Base-by-base conservation (phyloP, 1,140 invertebrate genomes). In the Hyles euphorbiae region DNA sequence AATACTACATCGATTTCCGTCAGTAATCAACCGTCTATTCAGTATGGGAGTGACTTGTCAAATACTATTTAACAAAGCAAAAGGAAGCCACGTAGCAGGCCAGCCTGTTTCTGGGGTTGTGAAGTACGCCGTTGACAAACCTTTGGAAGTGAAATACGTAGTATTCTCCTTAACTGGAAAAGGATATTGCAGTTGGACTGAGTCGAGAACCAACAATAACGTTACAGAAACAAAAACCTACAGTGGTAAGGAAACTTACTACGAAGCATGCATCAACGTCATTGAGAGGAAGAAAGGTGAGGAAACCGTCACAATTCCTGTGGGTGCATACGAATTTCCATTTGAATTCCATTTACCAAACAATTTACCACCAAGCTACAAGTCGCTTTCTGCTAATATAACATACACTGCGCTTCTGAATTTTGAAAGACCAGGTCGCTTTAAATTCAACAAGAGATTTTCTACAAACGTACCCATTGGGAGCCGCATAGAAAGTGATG, bases 1-100 rank as follows among this genome's bases (percentile, higher is more conserved):
- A 40, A 40, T 40, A 40, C 36, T 5, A 40, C 36, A 40, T 8
- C 36, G 36, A 5, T 40, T 40, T 8, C 4, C 36, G 4, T 5
- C 5, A 40, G 22, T 9, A 2, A 3, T 1, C 8, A 50, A 32
- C 48, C 5, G 22, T 3, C 48, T 5, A 33, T 51, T 2, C 34
- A 52, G 53, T 9, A 53, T 56, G 63, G 43, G 48, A 40, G 43
- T 60, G n/a, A n/a, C 44, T 8, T 60, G 57, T 40, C 6, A 57
- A 36, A 56, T 61, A 61, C 46, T 56, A 12, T 49, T 49, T 4
- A 36, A 60, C 3, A 48, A 10, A 11, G 9, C 40, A 1, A 47
- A 46, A 36, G 54, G 33, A n/a, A 34, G 52, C 3, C 49, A 52
- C 32, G 56, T 48, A 56, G 43, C 54, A 4, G 60, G 60, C 5